phyloP scores from a whole-genome alignment of 2,888 invertebrate species.

The Yponomeuta plumbellus region DNA sequence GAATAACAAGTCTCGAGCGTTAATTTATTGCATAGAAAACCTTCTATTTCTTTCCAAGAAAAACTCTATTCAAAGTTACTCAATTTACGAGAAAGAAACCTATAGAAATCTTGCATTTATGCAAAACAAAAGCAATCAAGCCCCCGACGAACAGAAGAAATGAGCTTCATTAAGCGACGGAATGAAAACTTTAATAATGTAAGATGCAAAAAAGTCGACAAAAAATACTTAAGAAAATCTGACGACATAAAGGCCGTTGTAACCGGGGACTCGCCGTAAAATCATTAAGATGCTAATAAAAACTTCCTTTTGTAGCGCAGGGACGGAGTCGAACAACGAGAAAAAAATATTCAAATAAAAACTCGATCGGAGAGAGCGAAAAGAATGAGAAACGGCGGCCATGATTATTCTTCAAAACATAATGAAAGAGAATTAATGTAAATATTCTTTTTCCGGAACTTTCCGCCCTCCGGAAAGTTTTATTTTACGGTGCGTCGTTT shows the following conservation, averaged over 20 bases:
- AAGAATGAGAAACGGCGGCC: constrained; percentile 67
- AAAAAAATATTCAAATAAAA: constrained; percentile 77
- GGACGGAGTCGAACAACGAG: constrained; percentile 61
- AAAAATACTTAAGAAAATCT: constrained; percentile 77
- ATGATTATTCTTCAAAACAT: constrained; percentile 78
- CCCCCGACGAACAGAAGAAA: constrained; percentile 74
- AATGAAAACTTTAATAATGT: constrained; percentile 78
- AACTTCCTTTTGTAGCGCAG: constrained; percentile 75
- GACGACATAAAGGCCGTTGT: constrained; percentile 77
- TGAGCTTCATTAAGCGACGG: constrained; percentile 76
- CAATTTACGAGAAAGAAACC: constrained; percentile 67
- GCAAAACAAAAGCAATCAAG: constrained; percentile 77
- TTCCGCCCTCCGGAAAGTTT: constrained; percentile 75
- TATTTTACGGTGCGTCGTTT: constrained; percentile 74
- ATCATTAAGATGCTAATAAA: constrained; percentile 79
- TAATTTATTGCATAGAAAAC: constrained; percentile 29
- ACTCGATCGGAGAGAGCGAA: constrained; percentile 62
- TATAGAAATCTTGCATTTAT: constrained; percentile 76
- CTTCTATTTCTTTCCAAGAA: constrained; percentile 58
- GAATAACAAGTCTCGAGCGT: not conserved
- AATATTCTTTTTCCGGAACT: constrained; percentile 74
- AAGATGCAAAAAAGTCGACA: constrained; percentile 75
- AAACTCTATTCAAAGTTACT: constrained; percentile 64
- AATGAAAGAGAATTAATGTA: constrained; percentile 78
- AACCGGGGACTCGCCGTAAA: constrained; percentile 76